Conservation (phyloP, 1,140 invertebrate species). For the Ips nitidus region DNA sequence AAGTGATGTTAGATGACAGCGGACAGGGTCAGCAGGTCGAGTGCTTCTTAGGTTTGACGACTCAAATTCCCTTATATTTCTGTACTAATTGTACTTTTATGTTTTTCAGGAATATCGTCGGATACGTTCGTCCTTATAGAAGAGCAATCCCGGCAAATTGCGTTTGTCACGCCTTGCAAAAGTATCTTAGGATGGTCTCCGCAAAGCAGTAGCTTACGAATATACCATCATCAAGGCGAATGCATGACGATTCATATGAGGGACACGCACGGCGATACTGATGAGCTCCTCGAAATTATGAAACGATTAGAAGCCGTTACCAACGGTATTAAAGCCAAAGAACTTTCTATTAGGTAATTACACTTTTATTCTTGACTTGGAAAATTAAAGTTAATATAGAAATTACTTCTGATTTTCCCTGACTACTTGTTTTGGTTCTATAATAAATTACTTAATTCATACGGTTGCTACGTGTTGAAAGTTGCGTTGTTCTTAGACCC, state of each 20-base stretch:
- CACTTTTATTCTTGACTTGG: conserved; percentile 1
- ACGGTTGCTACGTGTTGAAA: too few relatives aligned
- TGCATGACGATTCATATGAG: conserved; percentile 75
- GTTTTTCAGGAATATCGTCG: conserved; percentile 80
- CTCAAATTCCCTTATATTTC: background rate
- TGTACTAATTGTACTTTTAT: background rate
- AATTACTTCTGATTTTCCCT: background rate
- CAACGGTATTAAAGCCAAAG: conserved; percentile 70
- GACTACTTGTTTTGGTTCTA: too few relatives aligned
- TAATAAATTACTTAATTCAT: too few relatives aligned
- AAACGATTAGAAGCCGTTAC: conserved; percentile 72
- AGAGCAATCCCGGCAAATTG: conserved; percentile 76
- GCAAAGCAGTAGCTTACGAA: conserved; percentile 59
- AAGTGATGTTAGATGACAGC: conserved; percentile 71
- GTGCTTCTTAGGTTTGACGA: conserved; percentile 70
- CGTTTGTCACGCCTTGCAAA: conserved; percentile 83
- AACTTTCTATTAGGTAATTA: conserved; percentile 62
- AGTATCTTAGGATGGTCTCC: conserved; percentile 69
- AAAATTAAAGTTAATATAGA: background rate
- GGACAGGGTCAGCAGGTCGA: conserved; percentile 70
- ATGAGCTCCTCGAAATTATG: conserved; percentile 79
- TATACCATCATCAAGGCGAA: conserved; percentile 81
- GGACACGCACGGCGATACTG: conserved; percentile 65
- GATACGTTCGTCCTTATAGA: conserved; percentile 88
- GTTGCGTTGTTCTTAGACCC: too few relatives aligned